phyloP scores from a whole-genome alignment of 2,797 vertebrate genomes.

The Vireo griseus region DNA sequence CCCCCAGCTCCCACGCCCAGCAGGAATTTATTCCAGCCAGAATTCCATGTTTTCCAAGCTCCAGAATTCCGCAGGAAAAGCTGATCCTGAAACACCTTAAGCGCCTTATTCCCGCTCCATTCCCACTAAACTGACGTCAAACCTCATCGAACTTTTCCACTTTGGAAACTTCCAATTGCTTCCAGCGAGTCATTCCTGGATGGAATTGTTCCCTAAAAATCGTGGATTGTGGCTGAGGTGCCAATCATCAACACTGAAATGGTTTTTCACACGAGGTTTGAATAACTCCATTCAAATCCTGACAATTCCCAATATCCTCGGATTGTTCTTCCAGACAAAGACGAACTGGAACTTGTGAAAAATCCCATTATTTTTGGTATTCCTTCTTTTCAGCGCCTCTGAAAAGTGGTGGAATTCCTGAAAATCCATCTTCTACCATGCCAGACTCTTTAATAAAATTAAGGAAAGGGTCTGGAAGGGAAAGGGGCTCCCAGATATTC shows the following conservation, averaged over 20 bases:
- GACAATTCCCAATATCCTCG: background rate
- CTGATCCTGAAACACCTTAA: background rate
- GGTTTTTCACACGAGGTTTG: background rate
- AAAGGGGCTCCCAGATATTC: background rate
- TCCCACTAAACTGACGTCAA: fast-evolving
- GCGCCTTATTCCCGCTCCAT: fast-evolving
- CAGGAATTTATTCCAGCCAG: background rate
- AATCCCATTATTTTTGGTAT: background rate
- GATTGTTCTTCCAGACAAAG: background rate
- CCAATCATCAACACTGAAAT: too few relatives aligned
- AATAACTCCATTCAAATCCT: background rate
- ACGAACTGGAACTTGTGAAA: background rate
- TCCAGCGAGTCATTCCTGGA: fast-evolving
- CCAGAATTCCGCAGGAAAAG: background rate
- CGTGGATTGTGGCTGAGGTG: background rate
- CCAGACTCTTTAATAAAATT: background rate
- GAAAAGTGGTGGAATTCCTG: fast-evolving
- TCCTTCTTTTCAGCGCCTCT: fast-evolving
- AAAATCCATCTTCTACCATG: fast-evolving
- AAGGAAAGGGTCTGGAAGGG: background rate
- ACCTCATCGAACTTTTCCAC: background rate
- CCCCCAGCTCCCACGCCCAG: background rate
- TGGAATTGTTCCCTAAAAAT: background rate
- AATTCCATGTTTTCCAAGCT: background rate
- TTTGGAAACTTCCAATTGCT: too few relatives aligned